Conservation (phyloP, 2,888 invertebrate species). For the Drosophila melanosoma region DNA sequence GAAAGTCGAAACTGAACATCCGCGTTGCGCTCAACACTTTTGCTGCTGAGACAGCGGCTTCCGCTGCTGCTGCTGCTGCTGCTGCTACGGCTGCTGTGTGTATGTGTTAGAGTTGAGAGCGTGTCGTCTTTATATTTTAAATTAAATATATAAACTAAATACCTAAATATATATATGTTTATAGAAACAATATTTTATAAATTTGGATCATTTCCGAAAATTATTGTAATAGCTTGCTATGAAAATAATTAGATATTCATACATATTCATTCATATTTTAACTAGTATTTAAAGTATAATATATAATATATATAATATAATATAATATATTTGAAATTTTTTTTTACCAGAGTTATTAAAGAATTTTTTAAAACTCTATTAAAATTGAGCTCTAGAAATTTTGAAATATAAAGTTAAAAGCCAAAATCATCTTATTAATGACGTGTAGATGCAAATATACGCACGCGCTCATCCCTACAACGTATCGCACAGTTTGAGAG, state of each 20-base stretch:
- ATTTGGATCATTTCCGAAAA: background rate
- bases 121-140: constrained; percentile 1
- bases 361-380: background rate
- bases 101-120: constrained; percentile 25
- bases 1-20: constrained; percentile 63
- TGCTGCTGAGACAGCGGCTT: constrained; percentile 21
- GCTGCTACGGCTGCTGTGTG: constrained; percentile 17
- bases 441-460: background rate
- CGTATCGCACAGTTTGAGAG: constrained; percentile 14
- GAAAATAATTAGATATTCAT: background rate
- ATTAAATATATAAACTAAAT: background rate
- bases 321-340: background rate
- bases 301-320: background rate
- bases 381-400: background rate
- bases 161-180: background rate
- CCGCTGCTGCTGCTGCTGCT: constrained; percentile 16
- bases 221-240: background rate
- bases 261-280: background rate
- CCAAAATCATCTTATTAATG: background rate
- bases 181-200: background rate
- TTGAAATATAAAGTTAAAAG: background rate
- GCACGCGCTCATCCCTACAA: constrained; percentile 18
- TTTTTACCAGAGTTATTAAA: background rate
- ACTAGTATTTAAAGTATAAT: background rate
- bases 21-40: constrained; percentile 56